Percentiles rank a stretch among this genome's conserved stretches.
Conservation (phyloP, 2,888 invertebrate genomes). For the Troides helena region DNA sequence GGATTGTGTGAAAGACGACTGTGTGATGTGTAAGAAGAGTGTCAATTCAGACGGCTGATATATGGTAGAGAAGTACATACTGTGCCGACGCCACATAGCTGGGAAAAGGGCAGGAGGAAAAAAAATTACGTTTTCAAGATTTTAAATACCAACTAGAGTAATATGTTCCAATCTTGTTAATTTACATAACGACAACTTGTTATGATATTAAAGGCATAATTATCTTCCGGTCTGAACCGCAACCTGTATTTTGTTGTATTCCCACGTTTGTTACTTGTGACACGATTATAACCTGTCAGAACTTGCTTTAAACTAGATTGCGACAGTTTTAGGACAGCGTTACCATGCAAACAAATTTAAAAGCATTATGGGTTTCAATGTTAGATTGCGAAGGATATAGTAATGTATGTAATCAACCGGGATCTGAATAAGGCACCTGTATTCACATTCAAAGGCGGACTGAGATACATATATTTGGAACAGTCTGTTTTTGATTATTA, state of each 20-base stretch:
- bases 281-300: constrained; percentile 33
- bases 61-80: no score
- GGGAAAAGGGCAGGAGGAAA: no score
- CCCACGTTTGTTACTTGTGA: constrained; percentile 55
- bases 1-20: no score
- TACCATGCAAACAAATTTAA: constrained; percentile 26
- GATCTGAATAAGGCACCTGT: neutral
- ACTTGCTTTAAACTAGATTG: constrained; percentile 31
- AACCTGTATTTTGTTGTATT: constrained; percentile 43
- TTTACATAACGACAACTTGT: constrained; percentile 20
- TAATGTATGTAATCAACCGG: neutral
- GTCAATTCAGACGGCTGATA: no score
- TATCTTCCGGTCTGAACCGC: constrained; percentile 46
- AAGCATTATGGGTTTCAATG: neutral
- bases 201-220: constrained; percentile 36
- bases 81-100: no score
- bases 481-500: no score
- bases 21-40: no score
- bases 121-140: neutral
- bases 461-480: neutral
- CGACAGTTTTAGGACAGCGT: constrained; percentile 28
- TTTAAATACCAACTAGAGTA: neutral
- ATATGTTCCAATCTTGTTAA: constrained; percentile 33
- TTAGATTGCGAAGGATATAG: constrained; percentile 34
- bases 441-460: neutral